These are phyloP conservation scores for Genyomyrus donnyi DNA, from an alignment of 2,113 vertebrate genomes.

Conservation along the genomic window DNA sequence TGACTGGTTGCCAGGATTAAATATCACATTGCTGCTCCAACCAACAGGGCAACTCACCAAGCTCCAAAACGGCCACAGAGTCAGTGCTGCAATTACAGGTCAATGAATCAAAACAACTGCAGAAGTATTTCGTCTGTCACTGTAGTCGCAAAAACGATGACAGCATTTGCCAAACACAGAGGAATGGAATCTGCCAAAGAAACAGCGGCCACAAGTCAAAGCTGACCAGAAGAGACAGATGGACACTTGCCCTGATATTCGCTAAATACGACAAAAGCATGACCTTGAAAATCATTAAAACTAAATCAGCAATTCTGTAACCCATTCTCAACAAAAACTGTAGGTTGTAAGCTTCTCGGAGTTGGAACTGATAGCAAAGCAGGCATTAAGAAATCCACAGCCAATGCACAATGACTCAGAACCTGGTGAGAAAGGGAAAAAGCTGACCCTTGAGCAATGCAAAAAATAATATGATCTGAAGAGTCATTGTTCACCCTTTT, in stretches of 20 bases:
- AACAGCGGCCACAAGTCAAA: neutral
- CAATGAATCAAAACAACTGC: neutral
- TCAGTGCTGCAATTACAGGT: neutral
- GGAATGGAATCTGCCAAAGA: neutral
- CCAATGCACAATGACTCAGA: neutral
- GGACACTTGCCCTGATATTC: neutral
- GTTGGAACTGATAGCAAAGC: neutral
- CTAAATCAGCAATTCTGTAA: neutral
- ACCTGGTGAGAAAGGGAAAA: neutral
- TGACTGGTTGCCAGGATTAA: neutral
- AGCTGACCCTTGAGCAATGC: neutral
- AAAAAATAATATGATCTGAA: neutral
- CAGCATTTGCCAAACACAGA: neutral
- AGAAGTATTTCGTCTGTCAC: neutral
- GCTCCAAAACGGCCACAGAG: neutral
- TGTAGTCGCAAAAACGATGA: neutral
- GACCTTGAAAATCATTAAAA: neutral
- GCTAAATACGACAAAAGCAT: neutral
- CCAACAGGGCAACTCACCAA: neutral
- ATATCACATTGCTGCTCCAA: neutral
- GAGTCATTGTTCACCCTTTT: neutral
- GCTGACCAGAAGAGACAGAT: neutral
- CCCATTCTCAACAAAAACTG: neutral
- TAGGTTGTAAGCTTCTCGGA: neutral
- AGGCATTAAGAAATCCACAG: neutral